phyloP scores from a whole-genome alignment of 2,888 invertebrate genomes.

The Melanargia galathea region DNA sequence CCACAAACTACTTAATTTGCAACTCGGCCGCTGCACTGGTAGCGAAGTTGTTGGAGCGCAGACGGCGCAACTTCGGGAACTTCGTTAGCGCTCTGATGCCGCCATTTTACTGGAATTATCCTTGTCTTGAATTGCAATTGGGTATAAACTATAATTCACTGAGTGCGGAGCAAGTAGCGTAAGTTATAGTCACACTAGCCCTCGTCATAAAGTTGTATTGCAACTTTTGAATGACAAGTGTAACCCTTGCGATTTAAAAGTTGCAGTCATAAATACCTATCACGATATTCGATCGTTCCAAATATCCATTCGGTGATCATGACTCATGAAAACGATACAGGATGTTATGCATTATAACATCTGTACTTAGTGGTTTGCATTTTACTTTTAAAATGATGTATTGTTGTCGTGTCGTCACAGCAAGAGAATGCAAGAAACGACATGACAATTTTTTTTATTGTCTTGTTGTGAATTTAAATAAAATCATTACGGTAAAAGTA shows the following conservation, averaged over 20 bases:
- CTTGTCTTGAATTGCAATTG: constrained; percentile 22
- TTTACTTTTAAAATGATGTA: no score
- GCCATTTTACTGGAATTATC: constrained; percentile 25
- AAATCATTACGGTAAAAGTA: no score
- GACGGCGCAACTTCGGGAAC: constrained; percentile 23
- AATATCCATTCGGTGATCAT: background rate
- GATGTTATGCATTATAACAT: no score
- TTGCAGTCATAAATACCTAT: background rate
- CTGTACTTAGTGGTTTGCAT: no score
- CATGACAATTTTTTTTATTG: no score
- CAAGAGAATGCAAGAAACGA: no score
- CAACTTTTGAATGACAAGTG: background rate
- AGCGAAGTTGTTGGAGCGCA: constrained; percentile 18
- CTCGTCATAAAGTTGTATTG: background rate
- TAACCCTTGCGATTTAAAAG: background rate
- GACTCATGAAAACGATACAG: no score
- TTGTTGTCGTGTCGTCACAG: no score
- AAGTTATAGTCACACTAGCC: background rate
- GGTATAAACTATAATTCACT: constrained; percentile 14
- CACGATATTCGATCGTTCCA: background rate
- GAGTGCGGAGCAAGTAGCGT: background rate
- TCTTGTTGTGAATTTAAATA: no score
- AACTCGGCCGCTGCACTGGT: constrained; percentile 22
- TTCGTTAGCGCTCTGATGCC: constrained; percentile 26
- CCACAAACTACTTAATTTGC: constrained; percentile 28